Conservation (phyloP, 53 echinoderm and acorn worm species). For the Crossaster papposus region DNA sequence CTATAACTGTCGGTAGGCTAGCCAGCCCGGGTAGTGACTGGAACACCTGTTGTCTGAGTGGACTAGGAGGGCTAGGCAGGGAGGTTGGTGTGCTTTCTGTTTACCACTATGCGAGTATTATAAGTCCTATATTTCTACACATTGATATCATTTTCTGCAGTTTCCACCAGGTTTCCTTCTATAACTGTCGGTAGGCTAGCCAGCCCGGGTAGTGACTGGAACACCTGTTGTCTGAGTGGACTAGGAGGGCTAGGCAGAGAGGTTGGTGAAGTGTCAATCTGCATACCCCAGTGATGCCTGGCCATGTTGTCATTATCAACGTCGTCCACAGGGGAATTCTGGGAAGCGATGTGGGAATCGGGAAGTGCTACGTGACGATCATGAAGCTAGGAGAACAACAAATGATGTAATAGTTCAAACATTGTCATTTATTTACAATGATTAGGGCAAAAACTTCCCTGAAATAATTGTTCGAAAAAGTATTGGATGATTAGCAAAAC, state of each 20-base stretch:
- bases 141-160: constrained; percentile 2
- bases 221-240: neutral
- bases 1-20: constrained; percentile 27
- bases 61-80: neutral
- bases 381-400: constrained; percentile 53
- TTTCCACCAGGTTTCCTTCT: constrained; percentile 54
- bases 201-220: constrained; percentile 36
- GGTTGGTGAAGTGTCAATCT: neutral
- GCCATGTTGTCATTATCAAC: neutral
- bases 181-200: constrained; percentile 21
- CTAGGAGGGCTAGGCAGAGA: neutral
- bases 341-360: constrained; percentile 29
- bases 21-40: constrained; percentile 32
- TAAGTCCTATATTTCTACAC: neutral
- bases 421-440: too few species aligned
- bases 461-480: too few species aligned
- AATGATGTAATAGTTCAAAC: neutral
- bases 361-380: constrained; percentile 58
- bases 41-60: constrained; percentile 10
- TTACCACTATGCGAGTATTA: neutral
- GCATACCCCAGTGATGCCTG: constrained; percentile 40
- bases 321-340: constrained; percentile 22
- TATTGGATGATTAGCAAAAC: too few species aligned
- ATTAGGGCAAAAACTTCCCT: too few species aligned
- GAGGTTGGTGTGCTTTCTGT: neutral